Evolutionary conservation across 2,888 invertebrate species (phyloP).

Genomic region (Mimas tiliae): DNA sequence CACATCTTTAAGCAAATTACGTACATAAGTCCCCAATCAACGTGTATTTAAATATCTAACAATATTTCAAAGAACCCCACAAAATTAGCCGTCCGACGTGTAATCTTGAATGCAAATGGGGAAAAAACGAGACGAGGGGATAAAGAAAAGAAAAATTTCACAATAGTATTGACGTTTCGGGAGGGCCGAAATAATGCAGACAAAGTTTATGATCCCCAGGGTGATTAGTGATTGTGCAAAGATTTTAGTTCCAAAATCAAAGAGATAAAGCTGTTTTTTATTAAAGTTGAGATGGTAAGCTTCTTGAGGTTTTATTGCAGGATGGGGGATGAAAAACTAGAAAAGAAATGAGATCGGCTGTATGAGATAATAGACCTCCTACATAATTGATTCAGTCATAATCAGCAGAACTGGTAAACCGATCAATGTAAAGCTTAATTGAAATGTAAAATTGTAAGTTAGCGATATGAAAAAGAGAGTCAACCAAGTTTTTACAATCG

Average conservation of each 20-base stretch:
- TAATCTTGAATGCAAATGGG: conserved; percentile 62
- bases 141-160: conserved; percentile 38
- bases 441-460: too few relatives aligned
- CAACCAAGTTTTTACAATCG: too few relatives aligned
- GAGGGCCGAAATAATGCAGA: conserved; percentile 10
- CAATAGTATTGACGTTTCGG: conserved; percentile 38
- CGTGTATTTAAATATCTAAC: conserved; percentile 28
- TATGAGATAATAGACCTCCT: background rate
- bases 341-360: background rate
- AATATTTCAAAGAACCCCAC: conserved; percentile 34
- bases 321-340: background rate
- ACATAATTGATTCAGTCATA: background rate
- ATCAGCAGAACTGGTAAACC: too few relatives aligned
- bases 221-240: background rate
- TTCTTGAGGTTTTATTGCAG: background rate
- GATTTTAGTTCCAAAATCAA: background rate
- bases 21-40: conserved; percentile 25
- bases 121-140: conserved; percentile 40
- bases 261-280: background rate
- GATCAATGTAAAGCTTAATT: too few relatives aligned
- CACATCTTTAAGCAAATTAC: conserved; percentile 14
- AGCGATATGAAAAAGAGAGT: too few relatives aligned
- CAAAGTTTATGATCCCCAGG: background rate
- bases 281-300: background rate
- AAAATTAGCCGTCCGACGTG: conserved; percentile 51